Evolutionary conservation across 2,797 vertebrate species (phyloP).

Genomic region (Echiichthys vipera): DNA sequence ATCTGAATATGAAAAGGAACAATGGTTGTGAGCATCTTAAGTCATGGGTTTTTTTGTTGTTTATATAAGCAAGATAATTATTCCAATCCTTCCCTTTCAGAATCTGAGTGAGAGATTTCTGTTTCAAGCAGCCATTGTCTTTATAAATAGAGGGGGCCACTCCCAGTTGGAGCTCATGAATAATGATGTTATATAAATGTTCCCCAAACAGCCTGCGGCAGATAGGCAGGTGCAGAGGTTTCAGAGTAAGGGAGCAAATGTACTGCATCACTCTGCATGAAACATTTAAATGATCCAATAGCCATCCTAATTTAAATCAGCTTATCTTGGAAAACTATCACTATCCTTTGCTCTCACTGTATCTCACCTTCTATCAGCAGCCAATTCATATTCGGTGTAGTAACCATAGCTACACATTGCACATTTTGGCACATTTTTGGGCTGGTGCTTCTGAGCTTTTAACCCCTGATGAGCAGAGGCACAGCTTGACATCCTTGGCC

Average conservation of each 20-base stretch:
- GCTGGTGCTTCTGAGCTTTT: slow-evolving; percentile 35
- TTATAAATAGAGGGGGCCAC: neutral
- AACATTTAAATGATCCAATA: slow-evolving; percentile 8
- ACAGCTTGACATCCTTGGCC: slow-evolving; percentile 43
- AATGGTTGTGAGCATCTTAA: neutral
- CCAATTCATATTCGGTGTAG: slow-evolving; percentile 36
- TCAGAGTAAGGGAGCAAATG: neutral
- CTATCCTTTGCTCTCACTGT: slow-evolving; percentile 2
- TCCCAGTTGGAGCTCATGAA: slow-evolving; percentile 6
- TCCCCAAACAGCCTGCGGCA: too few species aligned
- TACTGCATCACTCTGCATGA: slow-evolving; percentile 1
- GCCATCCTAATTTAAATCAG: neutral
- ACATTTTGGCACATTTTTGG: slow-evolving; percentile 54
- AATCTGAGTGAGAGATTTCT: neutral
- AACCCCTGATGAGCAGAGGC: slow-evolving; percentile 47
- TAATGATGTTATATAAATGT: slow-evolving; percentile 8
- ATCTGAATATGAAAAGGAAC: neutral
- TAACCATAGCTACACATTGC: slow-evolving; percentile 46
- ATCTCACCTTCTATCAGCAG: slow-evolving; percentile 29
- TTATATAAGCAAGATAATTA: neutral
- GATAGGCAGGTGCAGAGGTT: neutral
- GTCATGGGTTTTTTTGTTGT: neutral
- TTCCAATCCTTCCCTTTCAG: neutral
- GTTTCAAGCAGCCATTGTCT: slow-evolving; percentile 6
- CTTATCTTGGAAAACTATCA: slow-evolving; percentile 4